Evolutionary conservation across 2,888 invertebrate species (phyloP), one percentile per base, ranked within the genome.

Genomic region (Julus scanicus): DNA sequence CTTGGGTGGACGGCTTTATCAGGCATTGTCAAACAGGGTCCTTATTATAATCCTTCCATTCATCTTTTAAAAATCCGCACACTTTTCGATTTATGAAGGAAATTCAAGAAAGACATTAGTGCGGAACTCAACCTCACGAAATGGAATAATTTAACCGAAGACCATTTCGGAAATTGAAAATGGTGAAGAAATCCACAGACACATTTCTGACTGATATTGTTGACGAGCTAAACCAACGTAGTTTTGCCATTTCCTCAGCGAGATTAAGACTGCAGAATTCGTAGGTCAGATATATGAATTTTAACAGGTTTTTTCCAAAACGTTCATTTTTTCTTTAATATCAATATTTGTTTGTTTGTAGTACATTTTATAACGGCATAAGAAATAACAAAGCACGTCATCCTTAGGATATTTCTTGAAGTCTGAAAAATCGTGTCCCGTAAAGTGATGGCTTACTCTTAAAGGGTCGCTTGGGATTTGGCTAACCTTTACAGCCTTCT

Each of bases 1-100:
- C 80, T 80, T 80, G 80, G 80, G 80, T 80, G 80, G 80, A 80
- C 80, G 80, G 80, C 80, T 80, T 80, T 80, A 80, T 80, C 80
- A 80, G 80, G 80, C 80, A 80, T 80, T 80, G 80, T 80, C 80
- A 80, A 80, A 80, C 80, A 80, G 37, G 80, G 29, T 80, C 80
- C 80, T 80, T 80, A 80, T 80, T 80, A 80, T 80, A 80, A 80
- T 80, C 80, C 80, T 37, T 80, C 80, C 80, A 80, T 80, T 80
- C 80, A 80, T 80, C 80, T 80, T 80, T 80, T 37, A 37, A 80
- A 80, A 80, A 80, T 37, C 37, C 80, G 4, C 80, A 37, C 13
- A 37, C 37, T 80, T 80, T 80, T 80, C 80, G 80, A 80, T 80
- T 80, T 37, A 80, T 37, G 37, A 80, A 80, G 80, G 80, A 29